phyloP scores from a whole-genome alignment of 2,113 vertebrate species.

The Tenrec ecaudatus region DNA sequence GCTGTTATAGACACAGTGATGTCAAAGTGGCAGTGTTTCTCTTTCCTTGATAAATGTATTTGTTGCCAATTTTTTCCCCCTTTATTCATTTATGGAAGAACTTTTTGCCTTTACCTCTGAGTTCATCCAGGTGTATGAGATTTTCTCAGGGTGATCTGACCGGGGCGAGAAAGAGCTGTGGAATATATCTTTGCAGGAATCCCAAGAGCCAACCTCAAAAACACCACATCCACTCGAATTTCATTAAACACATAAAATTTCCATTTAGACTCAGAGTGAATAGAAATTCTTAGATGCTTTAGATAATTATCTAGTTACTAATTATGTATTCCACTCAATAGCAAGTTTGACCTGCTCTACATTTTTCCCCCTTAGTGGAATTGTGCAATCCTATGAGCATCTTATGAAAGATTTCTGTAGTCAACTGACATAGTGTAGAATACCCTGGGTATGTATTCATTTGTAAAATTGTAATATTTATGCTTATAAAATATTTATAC shows the following conservation, averaged over 20 bases:
- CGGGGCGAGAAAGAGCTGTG: neutral
- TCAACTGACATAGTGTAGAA: slow-evolving; percentile 1
- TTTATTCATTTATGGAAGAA: slow-evolving; percentile 47
- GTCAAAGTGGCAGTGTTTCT: slow-evolving; percentile 47
- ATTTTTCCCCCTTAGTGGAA: neutral
- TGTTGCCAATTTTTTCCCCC: neutral
- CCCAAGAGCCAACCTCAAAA: slow-evolving; percentile 3
- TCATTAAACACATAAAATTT: neutral
- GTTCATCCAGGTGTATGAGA: slow-evolving; percentile 43
- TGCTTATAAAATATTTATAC: slow-evolving; percentile 6
- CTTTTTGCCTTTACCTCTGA: slow-evolving; percentile 44
- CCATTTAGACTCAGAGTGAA: slow-evolving; percentile 30
- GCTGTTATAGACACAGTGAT: neutral
- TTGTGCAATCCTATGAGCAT: slow-evolving; percentile 39
- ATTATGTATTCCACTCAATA: slow-evolving; percentile 15
- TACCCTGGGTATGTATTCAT: slow-evolving; percentile 27
- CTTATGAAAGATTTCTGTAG: neutral
- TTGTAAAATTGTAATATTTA: slow-evolving; percentile 7
- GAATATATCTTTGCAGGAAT: slow-evolving; percentile 10
- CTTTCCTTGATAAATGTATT: slow-evolving; percentile 49
- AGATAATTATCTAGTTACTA: neutral
- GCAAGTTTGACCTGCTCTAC: neutral
- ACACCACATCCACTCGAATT: slow-evolving; percentile 35
- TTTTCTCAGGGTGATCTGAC: neutral
- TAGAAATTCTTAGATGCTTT: slow-evolving; percentile 34